phyloP scores from a whole-genome alignment of 1,140 invertebrate species.

The Lucilia cuprina region DNA sequence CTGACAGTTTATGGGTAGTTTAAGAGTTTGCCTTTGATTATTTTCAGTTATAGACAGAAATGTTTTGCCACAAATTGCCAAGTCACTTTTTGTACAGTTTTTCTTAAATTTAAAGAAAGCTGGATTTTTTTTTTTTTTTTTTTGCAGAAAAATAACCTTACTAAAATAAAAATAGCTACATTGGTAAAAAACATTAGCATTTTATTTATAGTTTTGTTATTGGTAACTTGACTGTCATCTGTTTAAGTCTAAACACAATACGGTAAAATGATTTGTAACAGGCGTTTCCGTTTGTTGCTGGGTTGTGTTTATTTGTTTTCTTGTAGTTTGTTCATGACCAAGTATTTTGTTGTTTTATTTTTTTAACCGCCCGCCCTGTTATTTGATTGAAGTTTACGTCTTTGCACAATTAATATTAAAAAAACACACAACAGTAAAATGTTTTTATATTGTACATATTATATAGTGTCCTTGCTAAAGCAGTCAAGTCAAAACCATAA shows the following conservation, averaged over 20 bases:
- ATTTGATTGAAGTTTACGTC: neutral
- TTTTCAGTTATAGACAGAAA: conserved; percentile 10
- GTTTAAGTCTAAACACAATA: neutral
- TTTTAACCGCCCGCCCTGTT: neutral
- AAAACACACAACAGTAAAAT: neutral
- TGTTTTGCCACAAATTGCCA: neutral
- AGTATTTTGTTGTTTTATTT: neutral
- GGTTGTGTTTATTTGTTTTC: neutral
- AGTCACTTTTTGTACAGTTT: neutral
- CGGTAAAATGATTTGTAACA: conserved; percentile 26
- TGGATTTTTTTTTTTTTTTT: too few species aligned
- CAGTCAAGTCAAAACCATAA: neutral
- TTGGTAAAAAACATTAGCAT: neutral
- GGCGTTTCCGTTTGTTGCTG: neutral
- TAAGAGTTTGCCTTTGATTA: neutral
- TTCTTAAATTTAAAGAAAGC: neutral
- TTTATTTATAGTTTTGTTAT: neutral
- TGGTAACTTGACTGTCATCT: neutral
- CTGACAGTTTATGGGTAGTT: conserved; percentile 26
- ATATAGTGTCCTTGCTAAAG: neutral
- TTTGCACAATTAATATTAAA: conserved; percentile 21
- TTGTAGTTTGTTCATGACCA: neutral
- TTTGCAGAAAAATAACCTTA: neutral
- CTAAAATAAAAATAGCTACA: neutral
- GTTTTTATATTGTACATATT: neutral